These are phyloP conservation scores for Mormyrus lacerda DNA, from an alignment of 2,113 vertebrate species.

Conservation along the genomic window DNA sequence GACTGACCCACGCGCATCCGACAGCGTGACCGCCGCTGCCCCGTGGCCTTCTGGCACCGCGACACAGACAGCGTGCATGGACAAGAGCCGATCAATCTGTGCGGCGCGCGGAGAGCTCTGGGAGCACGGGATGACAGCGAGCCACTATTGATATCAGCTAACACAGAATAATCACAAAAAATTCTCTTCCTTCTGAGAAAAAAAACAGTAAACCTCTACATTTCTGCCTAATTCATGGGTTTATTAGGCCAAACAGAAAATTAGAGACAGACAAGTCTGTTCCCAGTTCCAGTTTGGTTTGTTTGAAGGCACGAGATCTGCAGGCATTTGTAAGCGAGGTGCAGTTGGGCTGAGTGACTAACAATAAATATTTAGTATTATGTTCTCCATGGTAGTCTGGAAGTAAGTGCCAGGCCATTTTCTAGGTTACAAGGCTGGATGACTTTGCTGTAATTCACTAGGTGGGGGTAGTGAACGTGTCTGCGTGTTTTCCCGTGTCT, in stretches of 20 bases:
- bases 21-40: not conserved
- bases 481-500: not conserved
- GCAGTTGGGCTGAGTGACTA: not conserved
- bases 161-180: not conserved
- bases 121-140: not conserved
- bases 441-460: not conserved
- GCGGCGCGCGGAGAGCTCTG: not conserved
- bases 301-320: not conserved
- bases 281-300: not conserved
- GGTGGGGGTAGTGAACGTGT: not conserved
- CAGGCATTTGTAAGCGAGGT: not conserved
- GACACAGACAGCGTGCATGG: not conserved
- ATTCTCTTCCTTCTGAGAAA: not conserved
- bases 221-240: not conserved
- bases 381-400: not conserved
- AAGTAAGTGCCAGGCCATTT: not conserved
- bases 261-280: not conserved
- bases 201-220: not conserved
- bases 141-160: not conserved
- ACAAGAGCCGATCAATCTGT: not conserved
- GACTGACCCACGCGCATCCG: not conserved
- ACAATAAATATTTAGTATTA: not conserved
- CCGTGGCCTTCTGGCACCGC: not conserved
- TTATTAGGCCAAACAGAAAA: not conserved
- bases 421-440: conserved; percentile 15